Percentiles rank a stretch among this genome's conserved stretches.
phyloP scores from a whole-genome alignment of 2,888 invertebrate species.

The Myathropa florea region DNA sequence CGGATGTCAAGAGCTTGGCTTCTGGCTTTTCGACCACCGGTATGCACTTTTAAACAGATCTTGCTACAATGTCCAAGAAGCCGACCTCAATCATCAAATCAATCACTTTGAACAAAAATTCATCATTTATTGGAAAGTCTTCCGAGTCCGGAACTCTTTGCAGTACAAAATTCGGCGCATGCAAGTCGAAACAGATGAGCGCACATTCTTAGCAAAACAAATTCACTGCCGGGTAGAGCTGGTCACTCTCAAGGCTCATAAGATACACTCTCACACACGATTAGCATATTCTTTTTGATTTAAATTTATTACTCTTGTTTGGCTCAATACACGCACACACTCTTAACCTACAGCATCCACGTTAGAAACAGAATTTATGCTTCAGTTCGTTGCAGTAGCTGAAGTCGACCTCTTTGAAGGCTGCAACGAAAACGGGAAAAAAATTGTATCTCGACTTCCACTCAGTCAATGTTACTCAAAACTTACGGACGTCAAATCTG shows the following conservation, averaged over 20 bases:
- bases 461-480: neutral
- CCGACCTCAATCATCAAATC: too few relatives aligned
- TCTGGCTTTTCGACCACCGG: too few relatives aligned
- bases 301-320: neutral
- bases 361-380: constrained; percentile 56
- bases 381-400: constrained; percentile 48
- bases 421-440: constrained; percentile 9
- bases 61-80: too few relatives aligned
- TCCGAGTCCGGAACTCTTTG: too few relatives aligned
- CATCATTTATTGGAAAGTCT: too few relatives aligned
- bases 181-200: too few relatives aligned
- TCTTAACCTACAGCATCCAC: neutral
- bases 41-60: too few relatives aligned
- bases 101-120: too few relatives aligned
- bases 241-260: neutral
- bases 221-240: neutral
- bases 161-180: neutral
- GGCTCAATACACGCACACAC: neutral
- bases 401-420: constrained; percentile 59
- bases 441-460: neutral
- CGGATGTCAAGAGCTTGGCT: too few relatives aligned
- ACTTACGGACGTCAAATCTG: constrained; percentile 42
- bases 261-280: neutral
- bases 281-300: neutral
- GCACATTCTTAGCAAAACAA: neutral